These are phyloP conservation scores for Tribolium freemani DNA, from an alignment of 2,888 invertebrate species.

Conservation along the genomic window DNA sequence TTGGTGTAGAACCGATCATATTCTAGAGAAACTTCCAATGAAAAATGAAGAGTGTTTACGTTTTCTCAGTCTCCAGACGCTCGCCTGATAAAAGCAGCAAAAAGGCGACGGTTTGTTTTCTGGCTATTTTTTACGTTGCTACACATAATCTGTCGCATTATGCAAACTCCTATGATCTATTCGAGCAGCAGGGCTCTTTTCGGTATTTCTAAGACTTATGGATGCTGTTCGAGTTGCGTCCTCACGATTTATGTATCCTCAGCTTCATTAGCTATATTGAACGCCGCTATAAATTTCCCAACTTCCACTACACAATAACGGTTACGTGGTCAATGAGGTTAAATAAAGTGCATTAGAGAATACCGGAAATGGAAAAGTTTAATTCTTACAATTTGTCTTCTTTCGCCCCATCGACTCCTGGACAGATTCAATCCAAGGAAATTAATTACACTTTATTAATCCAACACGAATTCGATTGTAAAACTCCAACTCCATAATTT, in stretches of 20 bases:
- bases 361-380: slow-evolving; percentile 64
- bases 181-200: slow-evolving; percentile 51
- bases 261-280: slow-evolving; percentile 68
- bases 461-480: slow-evolving; percentile 28
- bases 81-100: slow-evolving; percentile 44
- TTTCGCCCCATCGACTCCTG: slow-evolving; percentile 57
- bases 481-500: slow-evolving; percentile 19
- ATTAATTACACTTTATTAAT: slow-evolving; percentile 56
- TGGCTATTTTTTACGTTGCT: slow-evolving; percentile 42
- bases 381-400: slow-evolving; percentile 64
- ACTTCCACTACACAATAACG: slow-evolving; percentile 64
- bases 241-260: slow-evolving; percentile 63
- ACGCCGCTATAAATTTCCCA: slow-evolving; percentile 65
- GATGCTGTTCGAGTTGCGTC: slow-evolving; percentile 51
- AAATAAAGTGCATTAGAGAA: slow-evolving; percentile 65
- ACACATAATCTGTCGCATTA: slow-evolving; percentile 46
- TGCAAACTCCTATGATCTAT: slow-evolving; percentile 50
- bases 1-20: slow-evolving; percentile 48
- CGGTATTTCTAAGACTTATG: slow-evolving; percentile 55
- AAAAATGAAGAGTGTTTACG: slow-evolving; percentile 53
- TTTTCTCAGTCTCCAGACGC: slow-evolving; percentile 42
- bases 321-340: slow-evolving; percentile 66
- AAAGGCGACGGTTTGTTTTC: slow-evolving; percentile 45
- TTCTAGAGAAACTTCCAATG: slow-evolving; percentile 51
- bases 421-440: slow-evolving; percentile 54